These are phyloP conservation scores for Gadus macrocephalus DNA, from an alignment of 2,113 vertebrate genomes.

Conservation along the genomic window DNA sequence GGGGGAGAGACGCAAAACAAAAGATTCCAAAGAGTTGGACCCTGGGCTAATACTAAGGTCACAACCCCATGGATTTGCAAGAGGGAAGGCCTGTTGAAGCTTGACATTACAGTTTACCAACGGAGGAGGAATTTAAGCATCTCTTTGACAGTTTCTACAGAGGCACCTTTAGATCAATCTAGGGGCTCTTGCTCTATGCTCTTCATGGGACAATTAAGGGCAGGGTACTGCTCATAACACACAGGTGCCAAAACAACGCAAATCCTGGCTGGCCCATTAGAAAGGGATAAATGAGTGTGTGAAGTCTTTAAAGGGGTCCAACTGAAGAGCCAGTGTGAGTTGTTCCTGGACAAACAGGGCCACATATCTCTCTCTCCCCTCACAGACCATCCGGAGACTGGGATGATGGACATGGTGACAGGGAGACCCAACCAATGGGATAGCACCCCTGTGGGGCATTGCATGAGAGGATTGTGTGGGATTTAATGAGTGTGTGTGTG, in stretches of 20 bases:
- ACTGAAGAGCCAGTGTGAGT: conserved; percentile 61
- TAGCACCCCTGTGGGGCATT: too few relatives aligned
- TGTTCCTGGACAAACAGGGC: conserved; percentile 55
- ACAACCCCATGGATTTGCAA: too few relatives aligned
- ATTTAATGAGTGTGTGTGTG: too few relatives aligned
- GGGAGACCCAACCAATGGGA: too few relatives aligned
- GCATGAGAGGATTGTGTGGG: too few relatives aligned
- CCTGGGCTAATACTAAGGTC: too few relatives aligned
- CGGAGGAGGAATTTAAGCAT: conserved; percentile 56
- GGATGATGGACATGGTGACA: background rate
- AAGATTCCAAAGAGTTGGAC: too few relatives aligned
- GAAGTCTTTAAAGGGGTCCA: conserved; percentile 50
- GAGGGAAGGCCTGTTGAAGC: too few relatives aligned
- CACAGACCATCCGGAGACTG: conserved; percentile 17
- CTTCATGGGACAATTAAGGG: conserved; percentile 65
- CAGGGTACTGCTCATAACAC: conserved; percentile 55
- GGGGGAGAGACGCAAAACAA: too few relatives aligned
- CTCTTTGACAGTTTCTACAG: conserved; percentile 52
- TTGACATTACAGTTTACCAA: too few relatives aligned
- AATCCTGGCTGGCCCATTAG: conserved; percentile 54
- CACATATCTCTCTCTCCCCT: conserved; percentile 13
- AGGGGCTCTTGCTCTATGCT: conserved; percentile 46
- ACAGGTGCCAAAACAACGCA: conserved; percentile 59
- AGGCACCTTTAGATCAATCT: conserved; percentile 41
- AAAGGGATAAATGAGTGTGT: conserved; percentile 53